phyloP scores from a whole-genome alignment of 2,888 invertebrate genomes.

The Chromoteleia sp. region DNA sequence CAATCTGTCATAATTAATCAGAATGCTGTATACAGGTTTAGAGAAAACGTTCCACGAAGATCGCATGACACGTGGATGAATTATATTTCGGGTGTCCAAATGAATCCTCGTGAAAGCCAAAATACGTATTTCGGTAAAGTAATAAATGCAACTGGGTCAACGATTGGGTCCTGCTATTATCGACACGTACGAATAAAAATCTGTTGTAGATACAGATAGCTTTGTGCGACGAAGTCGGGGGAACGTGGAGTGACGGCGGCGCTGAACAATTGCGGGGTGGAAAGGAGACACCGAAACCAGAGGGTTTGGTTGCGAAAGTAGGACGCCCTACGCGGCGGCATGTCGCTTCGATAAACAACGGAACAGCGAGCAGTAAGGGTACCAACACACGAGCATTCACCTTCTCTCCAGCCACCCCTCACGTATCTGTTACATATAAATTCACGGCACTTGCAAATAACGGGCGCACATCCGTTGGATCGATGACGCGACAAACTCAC shows the following conservation, averaged over 20 bases:
- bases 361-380: conserved; percentile 75
- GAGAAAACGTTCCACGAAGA: conserved; percentile 32
- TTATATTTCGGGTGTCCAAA: conserved; percentile 30
- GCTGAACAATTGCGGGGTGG: conserved; percentile 43
- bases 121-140: conserved; percentile 37
- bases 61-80: conserved; percentile 46
- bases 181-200: conserved; percentile 55
- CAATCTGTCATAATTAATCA: conserved; percentile 53
- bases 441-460: conserved; percentile 80
- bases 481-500: conserved; percentile 74
- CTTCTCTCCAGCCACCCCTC: conserved; percentile 64
- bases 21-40: conserved; percentile 11
- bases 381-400: conserved; percentile 60
- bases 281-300: conserved; percentile 44
- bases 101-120: conserved; percentile 26
- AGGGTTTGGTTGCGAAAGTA: conserved; percentile 70
- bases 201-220: conserved; percentile 37
- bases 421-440: conserved; percentile 78
- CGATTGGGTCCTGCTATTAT: conserved; percentile 47
- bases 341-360: conserved; percentile 78
- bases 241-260: neutral
- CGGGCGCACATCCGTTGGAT: conserved; percentile 76
- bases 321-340: conserved; percentile 73
- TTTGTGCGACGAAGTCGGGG: conserved; percentile 35
- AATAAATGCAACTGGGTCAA: conserved; percentile 57